Evolutionary conservation across 2,888 invertebrate genomes (phyloP).

Genomic region (Mythimna albipuncta): DNA sequence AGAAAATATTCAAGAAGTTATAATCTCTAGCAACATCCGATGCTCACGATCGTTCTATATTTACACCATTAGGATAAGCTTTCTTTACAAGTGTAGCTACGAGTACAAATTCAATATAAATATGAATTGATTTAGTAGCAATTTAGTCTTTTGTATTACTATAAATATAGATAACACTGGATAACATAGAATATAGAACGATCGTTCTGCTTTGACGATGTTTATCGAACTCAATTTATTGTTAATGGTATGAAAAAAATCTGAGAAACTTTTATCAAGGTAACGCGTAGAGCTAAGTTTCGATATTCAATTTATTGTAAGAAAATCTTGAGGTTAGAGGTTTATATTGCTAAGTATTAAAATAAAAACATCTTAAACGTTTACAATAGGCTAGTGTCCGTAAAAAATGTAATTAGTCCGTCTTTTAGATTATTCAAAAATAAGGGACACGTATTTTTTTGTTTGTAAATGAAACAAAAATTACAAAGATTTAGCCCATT

Average conservation of each 20-base stretch:
- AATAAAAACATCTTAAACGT: not conserved
- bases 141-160: conserved; percentile 25
- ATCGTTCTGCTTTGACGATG: conserved; percentile 34
- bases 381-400: too few species aligned
- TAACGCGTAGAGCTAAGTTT: conserved; percentile 31
- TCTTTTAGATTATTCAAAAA: too few species aligned
- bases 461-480: too few species aligned
- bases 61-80: conserved; percentile 49
- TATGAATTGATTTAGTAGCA: conserved; percentile 32
- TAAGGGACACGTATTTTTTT: too few species aligned
- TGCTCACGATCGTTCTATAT: conserved; percentile 59
- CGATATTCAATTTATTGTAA: not conserved
- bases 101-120: conserved; percentile 28
- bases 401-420: too few species aligned
- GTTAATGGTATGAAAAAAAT: conserved; percentile 28
- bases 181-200: conserved; percentile 21
- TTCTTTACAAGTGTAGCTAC: conserved; percentile 50
- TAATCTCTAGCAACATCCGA: conserved; percentile 56
- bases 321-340: not conserved
- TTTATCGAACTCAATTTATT: conserved; percentile 24
- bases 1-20: conserved; percentile 46
- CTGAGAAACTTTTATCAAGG: conserved; percentile 50
- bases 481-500: too few species aligned
- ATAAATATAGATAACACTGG: conserved; percentile 35
- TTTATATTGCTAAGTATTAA: not conserved